Base-by-base conservation (phyloP, 2,888 invertebrate species). In the Eucera pruinosa region DNA sequence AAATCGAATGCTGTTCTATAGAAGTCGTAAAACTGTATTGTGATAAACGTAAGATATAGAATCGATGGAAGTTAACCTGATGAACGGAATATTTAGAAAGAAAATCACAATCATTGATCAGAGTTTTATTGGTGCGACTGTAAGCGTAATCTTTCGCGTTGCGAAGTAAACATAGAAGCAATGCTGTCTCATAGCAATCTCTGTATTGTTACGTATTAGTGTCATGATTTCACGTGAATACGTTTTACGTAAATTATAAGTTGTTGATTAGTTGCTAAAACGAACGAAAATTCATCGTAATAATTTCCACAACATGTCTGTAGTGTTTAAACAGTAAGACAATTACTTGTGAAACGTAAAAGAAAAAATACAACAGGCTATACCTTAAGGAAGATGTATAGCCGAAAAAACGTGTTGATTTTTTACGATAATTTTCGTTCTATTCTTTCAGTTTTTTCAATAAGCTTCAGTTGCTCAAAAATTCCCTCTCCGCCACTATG, bases 191-290 rank as follows among this genome's bases (percentile, higher is more conserved):
- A 62, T 61, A 43, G 60, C 73, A 61, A 78, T 80, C 62, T 80
- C 58, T 55, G 41, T 79, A 45, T 87, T 89, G 87, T 89, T 88
- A 81, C 82, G 82, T 87, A 87, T 87, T 86, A 85, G 43, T 62
- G 43, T 64, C 55, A 41, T 61, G 23, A 47, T 47, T 61, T 58
- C 36, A 41, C 50, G 50, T 50, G 50, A 60, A 25, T 39, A 20
- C 39, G 36, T 43, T 74, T 62, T 62, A 81, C 82, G 80, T 83
- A 80, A 72, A 75, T 67, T 73, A 78, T 82, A 85, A 78, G 78
- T 87, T 88, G 88, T 89, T 88, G 71, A 89, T 88, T 89, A 87
- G 86, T 87, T 86, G 79, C 81, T 86, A 69, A 25, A 43, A 33
- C n/a, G 57, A 48, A 67, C 67, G 57, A 50, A 27, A 27, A 33